These are phyloP conservation scores for Tetragonisca angustula DNA, from an alignment of 2,888 invertebrate species.

Conservation along the genomic window DNA sequence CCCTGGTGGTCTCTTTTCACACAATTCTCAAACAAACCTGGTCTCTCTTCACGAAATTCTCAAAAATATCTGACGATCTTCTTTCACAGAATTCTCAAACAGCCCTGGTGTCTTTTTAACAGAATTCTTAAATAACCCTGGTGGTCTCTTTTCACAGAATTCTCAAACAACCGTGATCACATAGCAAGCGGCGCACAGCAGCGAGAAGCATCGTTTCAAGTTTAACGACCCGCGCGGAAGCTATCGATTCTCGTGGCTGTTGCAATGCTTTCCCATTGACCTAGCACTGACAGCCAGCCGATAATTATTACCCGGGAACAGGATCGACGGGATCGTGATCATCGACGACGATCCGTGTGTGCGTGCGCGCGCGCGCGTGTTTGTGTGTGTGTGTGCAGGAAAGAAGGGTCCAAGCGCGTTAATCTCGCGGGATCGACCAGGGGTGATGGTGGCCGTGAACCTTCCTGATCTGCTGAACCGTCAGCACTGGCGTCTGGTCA, in stretches of 20 bases:
- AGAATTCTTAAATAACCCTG: too few species aligned
- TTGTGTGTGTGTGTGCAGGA: slow-evolving; percentile 29
- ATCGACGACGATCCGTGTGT: slow-evolving; percentile 50
- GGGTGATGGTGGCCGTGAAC: slow-evolving; percentile 62
- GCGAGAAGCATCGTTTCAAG: slow-evolving; percentile 57
- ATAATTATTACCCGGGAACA: slow-evolving; percentile 69
- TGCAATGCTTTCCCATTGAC: slow-evolving; percentile 68
- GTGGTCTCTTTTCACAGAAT: too few species aligned
- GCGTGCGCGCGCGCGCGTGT: background rate
- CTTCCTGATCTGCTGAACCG: slow-evolving; percentile 40
- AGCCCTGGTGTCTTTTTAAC: too few species aligned
- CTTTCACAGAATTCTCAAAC: too few species aligned
- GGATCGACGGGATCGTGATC: slow-evolving; percentile 69
- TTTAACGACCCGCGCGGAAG: slow-evolving; percentile 69
- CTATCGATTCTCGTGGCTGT: slow-evolving; percentile 68
- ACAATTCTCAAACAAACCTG: too few species aligned
- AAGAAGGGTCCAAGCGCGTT: slow-evolving; percentile 46
- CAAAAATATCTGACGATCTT: too few species aligned
- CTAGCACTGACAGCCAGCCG: slow-evolving; percentile 65
- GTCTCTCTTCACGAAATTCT: too few species aligned
- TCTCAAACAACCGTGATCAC: too few species aligned
- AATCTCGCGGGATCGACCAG: slow-evolving; percentile 54
- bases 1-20: too few species aligned
- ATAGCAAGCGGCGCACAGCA: slow-evolving; percentile 24
- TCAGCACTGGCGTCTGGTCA: slow-evolving; percentile 32